Percentiles rank a stretch among this genome's conserved stretches.
Conservation (phyloP, 2,113 vertebrate genomes). For the Taurulus bubalis region DNA sequence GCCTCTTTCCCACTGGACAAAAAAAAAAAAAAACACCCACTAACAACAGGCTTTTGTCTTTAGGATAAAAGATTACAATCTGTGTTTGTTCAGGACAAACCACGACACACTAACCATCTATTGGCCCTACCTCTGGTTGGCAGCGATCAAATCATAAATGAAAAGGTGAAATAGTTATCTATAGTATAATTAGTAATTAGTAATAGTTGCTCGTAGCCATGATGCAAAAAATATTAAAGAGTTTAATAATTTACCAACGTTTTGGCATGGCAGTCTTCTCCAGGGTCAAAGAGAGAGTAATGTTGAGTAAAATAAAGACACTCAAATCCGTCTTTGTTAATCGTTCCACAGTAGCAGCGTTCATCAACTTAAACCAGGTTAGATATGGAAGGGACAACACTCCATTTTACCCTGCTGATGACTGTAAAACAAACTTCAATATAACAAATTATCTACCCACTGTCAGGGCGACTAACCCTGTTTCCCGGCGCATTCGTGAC, state of each 20-base stretch:
- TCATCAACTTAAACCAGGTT: not conserved
- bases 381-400: too few species aligned
- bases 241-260: not conserved
- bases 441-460: not conserved
- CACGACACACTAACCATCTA: too few species aligned
- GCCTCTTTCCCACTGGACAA: not conserved
- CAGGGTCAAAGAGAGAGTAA: not conserved
- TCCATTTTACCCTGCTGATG: not conserved
- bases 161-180: too few species aligned
- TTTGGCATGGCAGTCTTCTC: not conserved
- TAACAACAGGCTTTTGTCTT: not conserved
- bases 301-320: not conserved
- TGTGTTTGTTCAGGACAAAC: not conserved
- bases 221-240: too few species aligned
- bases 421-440: not conserved
- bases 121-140: too few species aligned
- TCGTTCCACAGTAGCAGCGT: not conserved
- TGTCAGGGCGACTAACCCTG: too few species aligned
- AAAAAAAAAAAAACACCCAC: not conserved
- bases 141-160: too few species aligned
- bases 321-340: not conserved
- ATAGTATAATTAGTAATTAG: too few species aligned
- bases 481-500: too few species aligned
- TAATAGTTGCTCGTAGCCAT: too few species aligned
- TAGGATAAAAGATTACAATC: not conserved